Evolutionary conservation across 2,113 vertebrate species (phyloP).

Genomic region (Paraplagusia blochii): DNA sequence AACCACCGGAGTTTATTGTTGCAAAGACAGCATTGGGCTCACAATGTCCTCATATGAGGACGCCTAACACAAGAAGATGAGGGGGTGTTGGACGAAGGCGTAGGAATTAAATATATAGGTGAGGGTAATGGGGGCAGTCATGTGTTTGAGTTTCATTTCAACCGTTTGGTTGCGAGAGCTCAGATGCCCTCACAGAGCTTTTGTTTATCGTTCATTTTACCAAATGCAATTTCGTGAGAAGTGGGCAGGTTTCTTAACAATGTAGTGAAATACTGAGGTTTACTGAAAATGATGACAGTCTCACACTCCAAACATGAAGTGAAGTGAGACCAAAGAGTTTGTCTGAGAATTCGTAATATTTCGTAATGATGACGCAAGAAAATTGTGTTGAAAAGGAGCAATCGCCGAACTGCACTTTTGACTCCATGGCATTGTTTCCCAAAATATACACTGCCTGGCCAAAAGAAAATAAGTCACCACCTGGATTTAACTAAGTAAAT

Average conservation of each 20-base stretch:
- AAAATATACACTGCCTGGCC: no score
- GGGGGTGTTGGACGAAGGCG: constrained; percentile 18
- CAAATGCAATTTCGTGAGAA: constrained; percentile 37
- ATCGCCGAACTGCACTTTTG: constrained; percentile 22
- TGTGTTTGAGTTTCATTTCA: constrained; percentile 46
- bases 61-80: constrained; percentile 15
- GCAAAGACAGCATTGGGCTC: constrained; percentile 3
- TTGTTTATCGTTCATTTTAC: constrained; percentile 38
- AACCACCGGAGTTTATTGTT: constrained; percentile 10
- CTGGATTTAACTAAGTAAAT: no score
- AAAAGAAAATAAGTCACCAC: no score
- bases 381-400: no score
- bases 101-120: constrained; percentile 32
- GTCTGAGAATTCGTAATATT: no score
- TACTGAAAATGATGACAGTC: no score
- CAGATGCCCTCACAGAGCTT: constrained; percentile 30
- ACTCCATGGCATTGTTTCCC: no score
- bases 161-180: constrained; percentile 44
- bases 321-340: no score
- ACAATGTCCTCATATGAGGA: constrained; percentile 9
- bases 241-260: no score
- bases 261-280: no score
- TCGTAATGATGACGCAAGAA: no score
- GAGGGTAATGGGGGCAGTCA: constrained; percentile 40
- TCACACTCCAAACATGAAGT: no score